Percentiles rank a stretch among this genome's conserved stretches.
phyloP scores from a whole-genome alignment of 2,113 vertebrate genomes.

The Campylomormyrus tamandua region DNA sequence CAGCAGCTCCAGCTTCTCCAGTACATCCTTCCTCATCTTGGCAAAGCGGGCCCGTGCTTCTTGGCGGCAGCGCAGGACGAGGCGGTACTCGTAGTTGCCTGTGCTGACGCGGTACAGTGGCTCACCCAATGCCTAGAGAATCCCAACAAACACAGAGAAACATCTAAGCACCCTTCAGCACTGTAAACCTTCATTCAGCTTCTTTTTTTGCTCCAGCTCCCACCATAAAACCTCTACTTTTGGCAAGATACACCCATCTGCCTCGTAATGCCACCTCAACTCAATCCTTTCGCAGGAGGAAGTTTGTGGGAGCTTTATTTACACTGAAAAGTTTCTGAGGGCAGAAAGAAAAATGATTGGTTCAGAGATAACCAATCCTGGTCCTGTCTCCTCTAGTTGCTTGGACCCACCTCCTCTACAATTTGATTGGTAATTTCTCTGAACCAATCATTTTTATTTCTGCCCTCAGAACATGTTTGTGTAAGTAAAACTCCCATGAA shows the following conservation, averaged over 20 bases:
- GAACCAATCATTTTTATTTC: too few species aligned
- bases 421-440: too few species aligned
- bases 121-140: slow-evolving; percentile 81
- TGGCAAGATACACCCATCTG: background rate
- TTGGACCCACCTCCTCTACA: too few species aligned
- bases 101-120: slow-evolving; percentile 92
- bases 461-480: too few species aligned
- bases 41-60: slow-evolving; percentile 89
- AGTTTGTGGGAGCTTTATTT: too few species aligned
- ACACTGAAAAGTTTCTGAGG: too few species aligned
- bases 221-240: background rate
- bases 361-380: too few species aligned
- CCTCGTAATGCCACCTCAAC: background rate
- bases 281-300: too few species aligned
- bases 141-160: slow-evolving; percentile 16
- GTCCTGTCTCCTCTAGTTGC: too few species aligned
- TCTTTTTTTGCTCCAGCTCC: background rate
- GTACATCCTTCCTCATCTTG: slow-evolving; percentile 94
- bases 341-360: too few species aligned
- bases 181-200: background rate
- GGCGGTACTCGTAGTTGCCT: slow-evolving; percentile 92
- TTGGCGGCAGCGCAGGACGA: slow-evolving; percentile 90
- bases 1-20: slow-evolving; percentile 95
- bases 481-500: too few species aligned
- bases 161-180: background rate